phyloP scores from a whole-genome alignment of 1,140 invertebrate genomes.

The Wasmannia auropunctata region DNA sequence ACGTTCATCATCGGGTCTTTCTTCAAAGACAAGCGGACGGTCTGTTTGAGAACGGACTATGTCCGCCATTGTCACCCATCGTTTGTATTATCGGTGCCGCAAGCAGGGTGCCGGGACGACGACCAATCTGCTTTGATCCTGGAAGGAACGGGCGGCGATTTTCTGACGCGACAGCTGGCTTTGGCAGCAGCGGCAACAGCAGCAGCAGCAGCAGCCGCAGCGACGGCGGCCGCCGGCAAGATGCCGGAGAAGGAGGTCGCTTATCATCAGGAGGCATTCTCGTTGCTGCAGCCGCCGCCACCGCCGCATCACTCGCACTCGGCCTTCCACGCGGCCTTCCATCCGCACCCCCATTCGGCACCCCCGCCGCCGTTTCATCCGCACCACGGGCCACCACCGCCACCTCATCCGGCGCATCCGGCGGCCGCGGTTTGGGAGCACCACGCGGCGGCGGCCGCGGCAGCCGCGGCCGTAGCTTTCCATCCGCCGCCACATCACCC shows the following conservation, averaged over 20 bases:
- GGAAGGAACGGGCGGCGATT: conserved; percentile 52
- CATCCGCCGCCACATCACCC: conserved; percentile 81
- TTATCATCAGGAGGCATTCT: conserved; percentile 84
- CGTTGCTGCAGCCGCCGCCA: conserved; percentile 81
- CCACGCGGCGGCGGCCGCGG: conserved; percentile 81
- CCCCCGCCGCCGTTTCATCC: conserved; percentile 81
- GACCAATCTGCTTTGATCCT: conserved; percentile 65
- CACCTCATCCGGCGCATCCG: conserved; percentile 71
- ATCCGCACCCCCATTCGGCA: conserved; percentile 81
- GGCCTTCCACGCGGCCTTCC: conserved; percentile 83
- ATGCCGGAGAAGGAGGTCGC: conserved; percentile 85
- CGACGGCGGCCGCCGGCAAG: conserved; percentile 42
- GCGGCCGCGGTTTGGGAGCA: conserved; percentile 82
- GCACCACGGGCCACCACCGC: conserved; percentile 77
- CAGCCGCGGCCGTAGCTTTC: conserved; percentile 78
- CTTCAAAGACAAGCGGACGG: not conserved
- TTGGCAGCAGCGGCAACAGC: conserved; percentile 46
- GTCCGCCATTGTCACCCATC: conserved; percentile 53
- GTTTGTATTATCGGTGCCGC: conserved; percentile 20
- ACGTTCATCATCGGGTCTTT: not conserved
- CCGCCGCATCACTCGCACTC: conserved; percentile 83
- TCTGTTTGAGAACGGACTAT: conserved; percentile 56
- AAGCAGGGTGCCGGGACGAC: conserved; percentile 61
- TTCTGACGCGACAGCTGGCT: conserved; percentile 51
- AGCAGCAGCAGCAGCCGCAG: conserved; percentile 10